Conservation (phyloP, 2,888 invertebrate species). For the Drosophila stalkeri region DNA sequence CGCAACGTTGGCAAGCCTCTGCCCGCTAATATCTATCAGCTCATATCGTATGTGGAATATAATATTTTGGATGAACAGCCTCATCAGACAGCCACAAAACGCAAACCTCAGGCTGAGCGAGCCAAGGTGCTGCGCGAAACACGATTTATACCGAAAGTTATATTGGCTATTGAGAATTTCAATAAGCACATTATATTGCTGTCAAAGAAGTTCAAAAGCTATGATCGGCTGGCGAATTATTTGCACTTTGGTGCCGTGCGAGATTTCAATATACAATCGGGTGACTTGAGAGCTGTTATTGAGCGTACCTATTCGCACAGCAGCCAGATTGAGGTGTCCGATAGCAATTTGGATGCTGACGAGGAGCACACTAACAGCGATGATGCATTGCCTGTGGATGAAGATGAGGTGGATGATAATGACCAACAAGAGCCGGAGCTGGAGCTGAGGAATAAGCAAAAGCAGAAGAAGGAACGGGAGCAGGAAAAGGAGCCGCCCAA, state of each 20-base stretch:
- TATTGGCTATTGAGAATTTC: slow-evolving; percentile 88
- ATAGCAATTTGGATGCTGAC: slow-evolving; percentile 47
- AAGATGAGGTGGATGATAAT: slow-evolving; percentile 46
- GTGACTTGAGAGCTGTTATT: slow-evolving; percentile 86
- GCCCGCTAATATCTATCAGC: slow-evolving; percentile 86
- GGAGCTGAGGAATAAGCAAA: slow-evolving; percentile 1
- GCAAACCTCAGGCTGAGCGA: slow-evolving; percentile 85
- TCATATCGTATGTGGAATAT: slow-evolving; percentile 87
- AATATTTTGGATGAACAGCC: slow-evolving; percentile 80
- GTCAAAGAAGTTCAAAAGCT: slow-evolving; percentile 87
- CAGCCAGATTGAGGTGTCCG: slow-evolving; percentile 72
- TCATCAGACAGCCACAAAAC: slow-evolving; percentile 68
- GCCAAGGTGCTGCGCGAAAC: slow-evolving; percentile 87
- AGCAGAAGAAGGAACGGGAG: slow-evolving; percentile 4
- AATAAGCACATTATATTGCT: slow-evolving; percentile 87
- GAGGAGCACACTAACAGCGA: slow-evolving; percentile 31
- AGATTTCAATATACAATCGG: slow-evolving; percentile 87
- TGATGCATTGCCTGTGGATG: slow-evolving; percentile 23
- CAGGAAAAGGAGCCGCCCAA: slow-evolving; percentile 12
- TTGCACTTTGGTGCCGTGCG: slow-evolving; percentile 87
- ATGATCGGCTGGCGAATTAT: slow-evolving; percentile 86
- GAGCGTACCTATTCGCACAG: slow-evolving; percentile 84
- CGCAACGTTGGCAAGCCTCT: slow-evolving; percentile 87
- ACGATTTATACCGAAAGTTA: slow-evolving; percentile 87
- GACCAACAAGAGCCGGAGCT: slow-evolving; percentile 1